Conservation (phyloP, 2,797 vertebrate genomes). For the Simalia tracyae region DNA sequence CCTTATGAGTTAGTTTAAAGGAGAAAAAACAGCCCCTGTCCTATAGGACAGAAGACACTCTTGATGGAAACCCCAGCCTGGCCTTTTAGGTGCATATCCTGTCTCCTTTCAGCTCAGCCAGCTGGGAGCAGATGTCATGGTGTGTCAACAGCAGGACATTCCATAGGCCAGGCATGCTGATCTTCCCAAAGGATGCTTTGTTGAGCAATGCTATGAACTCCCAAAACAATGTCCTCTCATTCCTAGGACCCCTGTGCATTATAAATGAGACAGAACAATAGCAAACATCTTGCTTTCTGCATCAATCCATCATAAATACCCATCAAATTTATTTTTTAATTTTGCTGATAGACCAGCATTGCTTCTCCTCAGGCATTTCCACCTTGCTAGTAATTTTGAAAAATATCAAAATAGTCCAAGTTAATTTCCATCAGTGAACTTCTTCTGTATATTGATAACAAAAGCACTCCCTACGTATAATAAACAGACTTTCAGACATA, state of each 20-base stretch:
- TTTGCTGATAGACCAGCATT: neutral
- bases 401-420: neutral
- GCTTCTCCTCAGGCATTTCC: neutral
- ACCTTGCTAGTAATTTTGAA: neutral
- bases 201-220: neutral
- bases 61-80: neutral
- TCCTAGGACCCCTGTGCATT: neutral
- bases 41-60: neutral
- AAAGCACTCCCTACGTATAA: neutral
- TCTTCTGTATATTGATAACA: neutral
- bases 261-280: neutral
- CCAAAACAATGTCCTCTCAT: neutral
- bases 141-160: neutral
- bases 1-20: neutral
- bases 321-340: neutral
- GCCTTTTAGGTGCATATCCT: neutral
- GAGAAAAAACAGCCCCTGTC: neutral
- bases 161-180: neutral
- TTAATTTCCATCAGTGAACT: neutral
- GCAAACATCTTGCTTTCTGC: neutral
- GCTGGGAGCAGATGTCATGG: neutral
- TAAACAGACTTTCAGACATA: neutral
- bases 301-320: neutral
- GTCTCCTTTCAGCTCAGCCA: neutral
- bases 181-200: neutral